Conservation (phyloP, 2,113 vertebrate genomes). For the Chitala chitala region DNA sequence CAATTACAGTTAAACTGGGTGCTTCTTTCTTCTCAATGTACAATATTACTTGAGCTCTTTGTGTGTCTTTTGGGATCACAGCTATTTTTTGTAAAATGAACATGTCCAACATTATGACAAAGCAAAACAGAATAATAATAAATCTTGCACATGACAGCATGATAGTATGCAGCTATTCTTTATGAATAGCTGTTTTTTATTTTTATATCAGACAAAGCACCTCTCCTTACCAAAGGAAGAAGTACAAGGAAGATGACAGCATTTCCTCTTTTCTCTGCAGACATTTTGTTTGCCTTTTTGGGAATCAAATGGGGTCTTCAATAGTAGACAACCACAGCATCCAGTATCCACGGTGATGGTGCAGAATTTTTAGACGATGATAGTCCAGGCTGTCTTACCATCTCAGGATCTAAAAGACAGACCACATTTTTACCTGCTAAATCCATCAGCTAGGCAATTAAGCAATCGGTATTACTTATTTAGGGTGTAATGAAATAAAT, state of each 20-base stretch:
- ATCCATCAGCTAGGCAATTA: background rate
- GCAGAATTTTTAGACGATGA: background rate
- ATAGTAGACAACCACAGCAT: background rate
- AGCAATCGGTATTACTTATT: background rate
- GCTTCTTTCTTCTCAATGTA: too few species aligned
- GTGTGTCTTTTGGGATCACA: too few species aligned
- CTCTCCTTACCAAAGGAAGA: background rate
- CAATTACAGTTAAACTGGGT: too few species aligned
- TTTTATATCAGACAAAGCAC: background rate
- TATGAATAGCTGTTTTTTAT: background rate
- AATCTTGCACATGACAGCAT: too few species aligned
- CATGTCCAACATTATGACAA: background rate
- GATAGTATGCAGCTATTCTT: too few species aligned
- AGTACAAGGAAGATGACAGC: background rate
- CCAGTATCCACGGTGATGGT: background rate
- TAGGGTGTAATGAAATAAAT: background rate
- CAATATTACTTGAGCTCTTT: too few species aligned
- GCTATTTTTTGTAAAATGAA: too few species aligned
- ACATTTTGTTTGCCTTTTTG: background rate
- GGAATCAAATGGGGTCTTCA: background rate
- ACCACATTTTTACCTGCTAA: background rate
- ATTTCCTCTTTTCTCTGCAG: background rate
- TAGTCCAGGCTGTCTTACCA: background rate
- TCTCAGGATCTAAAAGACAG: constrained; percentile 8
- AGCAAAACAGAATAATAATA: background rate